Base-by-base conservation (phyloP, 2,888 invertebrate species). In the Euproctis similis region DNA sequence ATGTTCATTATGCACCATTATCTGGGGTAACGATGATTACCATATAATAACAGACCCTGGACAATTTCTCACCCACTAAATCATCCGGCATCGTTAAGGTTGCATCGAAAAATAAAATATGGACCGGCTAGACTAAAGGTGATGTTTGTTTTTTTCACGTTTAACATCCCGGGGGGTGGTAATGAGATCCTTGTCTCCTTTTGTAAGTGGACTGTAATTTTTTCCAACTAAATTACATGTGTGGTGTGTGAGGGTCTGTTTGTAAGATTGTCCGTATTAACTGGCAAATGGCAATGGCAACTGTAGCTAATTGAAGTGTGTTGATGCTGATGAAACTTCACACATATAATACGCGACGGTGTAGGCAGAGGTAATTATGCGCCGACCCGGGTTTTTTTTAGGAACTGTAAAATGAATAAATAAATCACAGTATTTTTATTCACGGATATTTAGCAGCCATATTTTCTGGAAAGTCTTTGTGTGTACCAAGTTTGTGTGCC, bases 31-130 rank as follows among this genome's bases (percentile, higher is more conserved):
- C 36, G 46, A 54, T 66, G 63, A 70, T 69, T 61, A 45, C 57
- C 36, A 54, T 60, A 59, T 74, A 74, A 74, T 74, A 58, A 69
- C 39, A 57, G 55, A 41, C 40, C 52, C n/a, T n/a, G 17, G 40
- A 42, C 43, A 38, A 39, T 54, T 60, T 71, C 66, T 68, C 69
- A 67, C 67, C 55, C 65, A 62, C 56, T 58, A 61, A 59, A 66
- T 60, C 58, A 53, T 39, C 12, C 14, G 8, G 17, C 24, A 28
- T 38, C 31, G 30, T 46, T 32, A 33, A 36, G 38, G 39, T 51
- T 12, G 18, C 30, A 44, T 43, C 38, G 32, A 32, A 40, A 30
- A 34, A n/a, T n/a, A n/a, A n/a, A n/a, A n/a, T n/a, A n/a, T n/a
- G n/a, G n/a, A 31, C 23, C 21, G 27, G 24, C 18, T 27, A 27